Conservation (phyloP, 2,797 vertebrate species). For the Babyrousa celebensis region DNA sequence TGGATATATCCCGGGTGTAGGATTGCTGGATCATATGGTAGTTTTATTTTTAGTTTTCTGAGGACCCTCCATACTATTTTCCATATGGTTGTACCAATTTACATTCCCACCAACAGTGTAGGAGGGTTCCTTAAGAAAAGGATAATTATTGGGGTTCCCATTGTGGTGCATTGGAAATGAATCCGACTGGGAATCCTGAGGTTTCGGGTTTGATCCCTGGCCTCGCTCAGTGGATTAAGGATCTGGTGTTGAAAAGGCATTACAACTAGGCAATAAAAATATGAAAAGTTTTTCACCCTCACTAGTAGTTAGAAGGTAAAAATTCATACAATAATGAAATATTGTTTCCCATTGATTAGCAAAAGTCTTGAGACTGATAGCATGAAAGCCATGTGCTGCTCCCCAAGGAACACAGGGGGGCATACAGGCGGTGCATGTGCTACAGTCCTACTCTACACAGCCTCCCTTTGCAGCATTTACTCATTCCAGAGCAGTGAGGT, state of each 20-base stretch:
- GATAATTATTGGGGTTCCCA: too few relatives aligned
- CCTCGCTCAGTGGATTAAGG: too few relatives aligned
- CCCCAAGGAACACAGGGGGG: background rate
- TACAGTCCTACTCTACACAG: background rate
- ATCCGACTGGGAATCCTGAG: too few relatives aligned
- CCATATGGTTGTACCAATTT: too few relatives aligned
- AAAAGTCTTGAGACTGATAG: background rate
- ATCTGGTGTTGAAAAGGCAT: background rate
- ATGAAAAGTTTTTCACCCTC: background rate
- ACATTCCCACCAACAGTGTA: too few relatives aligned
- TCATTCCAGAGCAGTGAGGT: background rate
- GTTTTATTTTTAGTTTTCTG: too few relatives aligned
- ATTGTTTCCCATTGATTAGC: background rate
- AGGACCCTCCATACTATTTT: too few relatives aligned
- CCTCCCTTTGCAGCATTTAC: background rate
- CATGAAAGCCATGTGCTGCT: background rate
- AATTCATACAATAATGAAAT: background rate
- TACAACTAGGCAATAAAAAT: background rate
- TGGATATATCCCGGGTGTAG: too few relatives aligned
- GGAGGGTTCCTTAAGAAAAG: too few relatives aligned
- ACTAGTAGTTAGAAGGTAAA: background rate
- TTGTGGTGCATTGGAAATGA: too few relatives aligned
- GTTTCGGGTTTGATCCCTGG: too few relatives aligned
- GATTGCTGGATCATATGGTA: too few relatives aligned
- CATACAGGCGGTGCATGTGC: accelerated